Percentiles rank a stretch among this genome's conserved stretches.
phyloP scores from a whole-genome alignment of 2,797 vertebrate genomes.

The Myotis findleyi region DNA sequence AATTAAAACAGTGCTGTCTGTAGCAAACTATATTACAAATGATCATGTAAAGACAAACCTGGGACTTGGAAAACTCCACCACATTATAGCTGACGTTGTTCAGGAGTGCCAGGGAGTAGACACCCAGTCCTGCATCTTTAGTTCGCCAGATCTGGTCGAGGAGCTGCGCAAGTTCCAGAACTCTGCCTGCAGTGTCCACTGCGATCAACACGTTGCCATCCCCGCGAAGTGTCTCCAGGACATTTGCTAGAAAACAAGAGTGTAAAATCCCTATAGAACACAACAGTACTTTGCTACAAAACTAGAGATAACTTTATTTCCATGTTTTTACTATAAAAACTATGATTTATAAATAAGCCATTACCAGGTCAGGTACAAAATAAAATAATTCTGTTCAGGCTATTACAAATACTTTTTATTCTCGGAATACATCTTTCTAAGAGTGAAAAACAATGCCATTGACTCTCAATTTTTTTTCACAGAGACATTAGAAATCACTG shows the following conservation, averaged over 20 bases:
- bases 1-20: neutral
- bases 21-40: neutral
- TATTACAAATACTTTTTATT: neutral
- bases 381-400: constrained; percentile 1
- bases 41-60: constrained; percentile 89
- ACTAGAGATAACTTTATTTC: neutral
- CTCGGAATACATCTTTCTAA: neutral
- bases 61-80: constrained; percentile 99
- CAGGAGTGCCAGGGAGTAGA: constrained; percentile 96
- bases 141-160: constrained; percentile 99
- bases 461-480: neutral
- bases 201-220: constrained; percentile 98
- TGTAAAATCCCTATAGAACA: constrained; percentile 13
- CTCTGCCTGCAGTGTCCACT: constrained; percentile 97
- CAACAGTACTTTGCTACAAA: constrained; percentile 42
- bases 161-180: constrained; percentile 97
- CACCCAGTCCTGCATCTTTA: constrained; percentile 97
- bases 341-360: neutral
- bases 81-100: constrained; percentile 99
- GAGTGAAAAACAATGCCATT: constrained; percentile 3
- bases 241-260: constrained; percentile 91
- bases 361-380: neutral
- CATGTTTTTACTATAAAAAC: neutral
- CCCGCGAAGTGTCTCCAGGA: constrained; percentile 97
- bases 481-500: constrained; percentile 21